Conservation (phyloP, 2,888 invertebrate species). For the Melanostoma mellinum region DNA sequence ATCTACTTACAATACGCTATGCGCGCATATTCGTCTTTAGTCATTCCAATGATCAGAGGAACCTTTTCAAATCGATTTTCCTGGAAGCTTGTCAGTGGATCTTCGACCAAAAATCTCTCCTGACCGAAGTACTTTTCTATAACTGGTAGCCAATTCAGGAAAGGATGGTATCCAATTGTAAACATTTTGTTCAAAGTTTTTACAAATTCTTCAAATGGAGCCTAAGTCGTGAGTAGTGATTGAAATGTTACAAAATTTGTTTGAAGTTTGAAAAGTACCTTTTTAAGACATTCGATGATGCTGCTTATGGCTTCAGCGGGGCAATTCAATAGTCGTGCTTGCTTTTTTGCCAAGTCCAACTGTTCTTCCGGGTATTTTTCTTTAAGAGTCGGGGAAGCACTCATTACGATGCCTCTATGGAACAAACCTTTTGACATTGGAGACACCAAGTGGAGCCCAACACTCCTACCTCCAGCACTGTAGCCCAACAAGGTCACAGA, state of each 20-base stretch:
- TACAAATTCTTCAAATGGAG: constrained; percentile 77
- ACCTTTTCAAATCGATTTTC: constrained; percentile 84
- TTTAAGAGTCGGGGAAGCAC: constrained; percentile 84
- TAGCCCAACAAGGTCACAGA: constrained; percentile 83
- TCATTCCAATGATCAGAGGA: constrained; percentile 86
- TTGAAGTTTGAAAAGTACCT: constrained; percentile 76
- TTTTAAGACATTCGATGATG: constrained; percentile 85
- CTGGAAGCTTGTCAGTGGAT: constrained; percentile 84
- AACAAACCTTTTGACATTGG: constrained; percentile 81
- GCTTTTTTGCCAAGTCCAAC: constrained; percentile 84
- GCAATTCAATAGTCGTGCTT: constrained; percentile 85
- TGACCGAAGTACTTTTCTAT: constrained; percentile 86
- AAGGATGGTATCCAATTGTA: constrained; percentile 76
- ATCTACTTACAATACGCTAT: too few relatives aligned
- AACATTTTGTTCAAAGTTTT: constrained; percentile 61
- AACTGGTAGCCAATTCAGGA: constrained; percentile 84
- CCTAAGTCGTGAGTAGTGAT: constrained; percentile 41
- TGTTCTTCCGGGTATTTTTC: constrained; percentile 83
- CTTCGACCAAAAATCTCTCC: constrained; percentile 85
- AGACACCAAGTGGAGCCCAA: constrained; percentile 82
- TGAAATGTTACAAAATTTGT: not conserved
- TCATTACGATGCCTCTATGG: constrained; percentile 83
- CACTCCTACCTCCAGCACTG: constrained; percentile 83
- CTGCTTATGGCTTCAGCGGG: constrained; percentile 81
- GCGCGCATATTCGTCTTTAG: constrained; percentile 77